A percentile compares a stretch with the other conserved stretches of the same genome.
phyloP scores from a whole-genome alignment of 2,888 invertebrate genomes.

The Lepas anatifera region DNA sequence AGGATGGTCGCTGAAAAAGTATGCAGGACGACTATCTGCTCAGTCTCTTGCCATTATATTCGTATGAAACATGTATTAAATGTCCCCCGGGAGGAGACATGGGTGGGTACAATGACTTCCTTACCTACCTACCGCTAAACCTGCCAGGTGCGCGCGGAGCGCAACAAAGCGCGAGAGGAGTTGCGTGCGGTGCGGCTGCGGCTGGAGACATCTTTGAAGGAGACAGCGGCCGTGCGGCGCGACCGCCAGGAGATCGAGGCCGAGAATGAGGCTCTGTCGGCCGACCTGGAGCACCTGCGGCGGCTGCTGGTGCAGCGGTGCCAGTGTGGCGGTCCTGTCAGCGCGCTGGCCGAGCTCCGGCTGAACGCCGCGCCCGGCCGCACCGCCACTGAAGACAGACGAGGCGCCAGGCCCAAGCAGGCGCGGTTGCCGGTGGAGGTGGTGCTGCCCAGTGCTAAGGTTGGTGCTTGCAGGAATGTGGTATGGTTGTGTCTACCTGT shows the following conservation, averaged over 20 bases:
- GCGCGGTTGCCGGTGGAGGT: neutral
- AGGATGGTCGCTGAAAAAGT: too few relatives aligned
- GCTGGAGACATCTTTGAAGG: conserved; percentile 64
- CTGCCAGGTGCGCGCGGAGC: conserved; percentile 62
- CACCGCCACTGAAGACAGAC: neutral
- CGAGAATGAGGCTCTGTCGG: conserved; percentile 60
- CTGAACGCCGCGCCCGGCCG: neutral
- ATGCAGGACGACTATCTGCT: too few relatives aligned
- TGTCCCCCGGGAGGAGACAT: too few relatives aligned
- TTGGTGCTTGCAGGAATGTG: too few relatives aligned
- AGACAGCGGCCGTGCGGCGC: conserved; percentile 52
- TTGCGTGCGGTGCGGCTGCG: conserved; percentile 66
- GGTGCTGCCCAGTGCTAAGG: neutral
- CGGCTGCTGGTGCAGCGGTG: conserved; percentile 3
- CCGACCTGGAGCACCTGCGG: conserved; percentile 44
- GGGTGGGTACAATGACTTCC: too few relatives aligned
- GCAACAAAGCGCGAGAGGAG: conserved; percentile 86
- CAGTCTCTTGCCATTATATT: too few relatives aligned
- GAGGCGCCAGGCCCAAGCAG: neutral
- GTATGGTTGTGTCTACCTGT: too few relatives aligned
- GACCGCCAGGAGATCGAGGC: conserved; percentile 66
- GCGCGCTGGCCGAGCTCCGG: neutral
- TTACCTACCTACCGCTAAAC: neutral
- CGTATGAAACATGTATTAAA: too few relatives aligned
- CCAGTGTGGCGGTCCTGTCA: neutral